phyloP scores from a whole-genome alignment of 2,113 vertebrate species.

The Tupaia chinensis region DNA sequence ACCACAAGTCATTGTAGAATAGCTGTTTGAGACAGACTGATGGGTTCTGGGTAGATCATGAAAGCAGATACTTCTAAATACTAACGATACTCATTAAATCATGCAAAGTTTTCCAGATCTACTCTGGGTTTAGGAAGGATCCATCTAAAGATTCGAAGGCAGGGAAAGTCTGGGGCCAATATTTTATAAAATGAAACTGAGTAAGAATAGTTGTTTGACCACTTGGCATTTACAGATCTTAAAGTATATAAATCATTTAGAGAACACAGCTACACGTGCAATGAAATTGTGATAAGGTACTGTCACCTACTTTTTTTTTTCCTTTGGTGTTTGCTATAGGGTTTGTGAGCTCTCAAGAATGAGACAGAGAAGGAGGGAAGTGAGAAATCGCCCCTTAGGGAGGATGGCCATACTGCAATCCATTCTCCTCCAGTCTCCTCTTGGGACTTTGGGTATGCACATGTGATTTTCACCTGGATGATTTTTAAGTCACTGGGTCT shows the following conservation, averaged over 20 bases:
- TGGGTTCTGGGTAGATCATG: neutral
- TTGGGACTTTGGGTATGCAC: too few species aligned
- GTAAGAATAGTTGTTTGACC: neutral
- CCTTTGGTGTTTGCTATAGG: too few species aligned
- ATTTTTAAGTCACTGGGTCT: too few species aligned
- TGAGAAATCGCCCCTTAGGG: too few species aligned
- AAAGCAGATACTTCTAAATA: neutral
- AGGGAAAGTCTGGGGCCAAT: neutral
- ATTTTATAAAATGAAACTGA: neutral
- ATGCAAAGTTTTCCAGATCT: neutral
- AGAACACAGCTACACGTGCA: neutral
- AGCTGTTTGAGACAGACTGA: neutral
- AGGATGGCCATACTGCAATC: too few species aligned
- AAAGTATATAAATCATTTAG: neutral
- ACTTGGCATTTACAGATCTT: neutral
- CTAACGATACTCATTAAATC: neutral
- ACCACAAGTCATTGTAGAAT: neutral
- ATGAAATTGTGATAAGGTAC: neutral
- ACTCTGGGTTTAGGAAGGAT: neutral
- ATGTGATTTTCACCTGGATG: too few species aligned
- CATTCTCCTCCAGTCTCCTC: too few species aligned
- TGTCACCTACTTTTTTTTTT: neutral
- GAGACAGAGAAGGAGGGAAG: too few species aligned
- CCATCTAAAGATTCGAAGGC: neutral
- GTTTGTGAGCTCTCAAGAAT: too few species aligned